Base-by-base conservation (phyloP, 1,140 invertebrate species). In the Drosophila lini region DNA sequence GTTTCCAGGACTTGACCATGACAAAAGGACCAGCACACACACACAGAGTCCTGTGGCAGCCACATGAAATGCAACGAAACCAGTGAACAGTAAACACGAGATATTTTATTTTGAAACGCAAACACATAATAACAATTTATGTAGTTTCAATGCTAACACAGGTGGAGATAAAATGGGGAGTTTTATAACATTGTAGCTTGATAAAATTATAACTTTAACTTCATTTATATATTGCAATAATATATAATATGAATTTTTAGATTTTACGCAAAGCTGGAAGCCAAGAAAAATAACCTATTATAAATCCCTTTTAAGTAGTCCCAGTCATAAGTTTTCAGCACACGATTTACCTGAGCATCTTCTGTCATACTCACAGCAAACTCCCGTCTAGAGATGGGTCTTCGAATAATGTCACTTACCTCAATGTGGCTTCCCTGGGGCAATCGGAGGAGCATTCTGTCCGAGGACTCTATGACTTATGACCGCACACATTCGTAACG, bases 401-500 rank as follows among this genome's bases (percentile, higher is more conserved):
- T 50, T 64, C 71, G 36, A 61, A 76, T 65, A 77, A 81, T 55
- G 79, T 61, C 58, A 65, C 48, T 61, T 61, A 74, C 64, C 44
- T 65, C 68, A 62, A 64, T 67, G 47, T 25, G 16, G 9, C 45
- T 44, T 31, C 47, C 45, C 47, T 10, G 44, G 45, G 47, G 16
- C 25, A 13, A 63, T 16, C 22, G 15, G 10, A 15, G 32, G 22
- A 19, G 28, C 15, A 15, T 10, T 32, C 22, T 15, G 34, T 34
- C 58, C 9, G 4, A 38, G 32, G 47, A 62, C 47, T 41, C 52
- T 41, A 63, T 85, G 63, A 84, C 58, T 85, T 63, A 85, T 45
- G 55, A 75, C 42, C 67, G 50, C 48, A 85, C 74, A 84, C 74
- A 84, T 84, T 85, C 59, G 67, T 84, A 85, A 85, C 67, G 77